These are phyloP conservation scores for Epinephelus fuscoguttatus DNA, from an alignment of 2,113 vertebrate species.

Conservation along the genomic window DNA sequence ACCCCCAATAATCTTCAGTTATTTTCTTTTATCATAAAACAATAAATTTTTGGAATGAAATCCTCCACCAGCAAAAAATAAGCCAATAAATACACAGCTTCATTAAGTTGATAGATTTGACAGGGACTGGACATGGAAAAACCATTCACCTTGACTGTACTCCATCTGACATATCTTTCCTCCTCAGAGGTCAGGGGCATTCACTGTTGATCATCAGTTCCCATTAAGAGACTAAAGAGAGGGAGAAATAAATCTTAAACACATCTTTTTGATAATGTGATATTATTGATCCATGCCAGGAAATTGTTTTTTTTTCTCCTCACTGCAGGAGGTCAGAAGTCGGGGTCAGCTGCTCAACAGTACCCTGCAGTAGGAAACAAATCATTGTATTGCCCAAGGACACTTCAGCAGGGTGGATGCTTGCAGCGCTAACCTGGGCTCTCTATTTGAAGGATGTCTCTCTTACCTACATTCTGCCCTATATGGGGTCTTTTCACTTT, in stretches of 20 bases:
- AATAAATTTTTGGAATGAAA: constrained; percentile 13
- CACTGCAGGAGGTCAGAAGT: constrained; percentile 47
- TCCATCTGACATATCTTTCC: constrained; percentile 7
- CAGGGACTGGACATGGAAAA: constrained; percentile 14
- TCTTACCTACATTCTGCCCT: not conserved
- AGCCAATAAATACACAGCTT: constrained; percentile 19
- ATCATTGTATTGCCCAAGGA: constrained; percentile 46
- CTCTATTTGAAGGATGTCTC: constrained; percentile 18
- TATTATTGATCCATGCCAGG: constrained; percentile 63
- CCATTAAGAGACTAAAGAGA: constrained; percentile 28
- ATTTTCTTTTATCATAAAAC: constrained; percentile 2
- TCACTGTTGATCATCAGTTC: constrained; percentile 38
- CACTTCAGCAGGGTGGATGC: not conserved
- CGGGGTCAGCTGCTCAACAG: constrained; percentile 30
- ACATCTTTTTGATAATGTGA: constrained; percentile 67
- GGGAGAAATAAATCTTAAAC: constrained; percentile 54
- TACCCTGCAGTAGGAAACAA: constrained; percentile 17
- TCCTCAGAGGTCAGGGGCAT: constrained; percentile 26
- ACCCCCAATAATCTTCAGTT: not conserved
- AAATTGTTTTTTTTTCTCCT: constrained; percentile 52
- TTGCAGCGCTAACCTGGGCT: not conserved
- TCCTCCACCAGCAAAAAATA: not conserved
- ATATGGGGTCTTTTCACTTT: not conserved
- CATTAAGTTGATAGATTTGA: constrained; percentile 48
- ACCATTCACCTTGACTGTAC: constrained; percentile 56